Percentiles rank a stretch among this genome's conserved stretches.
phyloP scores from a whole-genome alignment of 64 coral and sea anemone genomes.

The Porites australiensis region DNA sequence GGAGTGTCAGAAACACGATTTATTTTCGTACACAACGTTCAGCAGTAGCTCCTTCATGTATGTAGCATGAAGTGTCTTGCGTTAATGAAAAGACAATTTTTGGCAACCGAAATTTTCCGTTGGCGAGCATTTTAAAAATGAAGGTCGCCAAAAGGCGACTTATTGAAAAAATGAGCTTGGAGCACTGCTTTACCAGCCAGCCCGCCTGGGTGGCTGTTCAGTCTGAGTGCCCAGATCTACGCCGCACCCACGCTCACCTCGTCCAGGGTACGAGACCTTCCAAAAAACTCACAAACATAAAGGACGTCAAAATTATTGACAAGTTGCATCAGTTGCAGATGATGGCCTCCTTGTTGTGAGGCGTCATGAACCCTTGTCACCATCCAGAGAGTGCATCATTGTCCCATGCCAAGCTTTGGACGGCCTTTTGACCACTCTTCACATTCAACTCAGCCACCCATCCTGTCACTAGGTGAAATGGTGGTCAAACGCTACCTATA shows the following conservation, averaged over 20 bases:
- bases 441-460: conserved; percentile 55
- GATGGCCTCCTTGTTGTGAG: conserved; percentile 59
- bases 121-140: conserved; percentile 61
- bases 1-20: not conserved
- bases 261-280: too few species aligned
- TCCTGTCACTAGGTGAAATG: conserved; percentile 60
- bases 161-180: conserved; percentile 15
- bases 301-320: too few species aligned
- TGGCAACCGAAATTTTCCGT: conserved; percentile 46
- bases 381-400: conserved; percentile 41
- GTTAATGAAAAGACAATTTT: too few species aligned
- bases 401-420: conserved; percentile 60
- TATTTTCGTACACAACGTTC: conserved; percentile 55
- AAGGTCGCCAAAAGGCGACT: conserved; percentile 56
- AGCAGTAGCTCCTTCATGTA: conserved; percentile 18
- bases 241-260: too few species aligned
- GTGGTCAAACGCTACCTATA: conserved; percentile 50
- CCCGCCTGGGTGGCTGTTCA: conserved; percentile 40
- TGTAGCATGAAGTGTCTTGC: not conserved
- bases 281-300: too few species aligned
- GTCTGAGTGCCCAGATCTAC: too few species aligned
- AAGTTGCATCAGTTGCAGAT: conserved; percentile 13
- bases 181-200: conserved; percentile 28
- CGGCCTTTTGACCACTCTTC: conserved; percentile 40
- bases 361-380: conserved; percentile 47